Base-by-base conservation (phyloP, 2,113 vertebrate species). In the Leuciscus idus region DNA sequence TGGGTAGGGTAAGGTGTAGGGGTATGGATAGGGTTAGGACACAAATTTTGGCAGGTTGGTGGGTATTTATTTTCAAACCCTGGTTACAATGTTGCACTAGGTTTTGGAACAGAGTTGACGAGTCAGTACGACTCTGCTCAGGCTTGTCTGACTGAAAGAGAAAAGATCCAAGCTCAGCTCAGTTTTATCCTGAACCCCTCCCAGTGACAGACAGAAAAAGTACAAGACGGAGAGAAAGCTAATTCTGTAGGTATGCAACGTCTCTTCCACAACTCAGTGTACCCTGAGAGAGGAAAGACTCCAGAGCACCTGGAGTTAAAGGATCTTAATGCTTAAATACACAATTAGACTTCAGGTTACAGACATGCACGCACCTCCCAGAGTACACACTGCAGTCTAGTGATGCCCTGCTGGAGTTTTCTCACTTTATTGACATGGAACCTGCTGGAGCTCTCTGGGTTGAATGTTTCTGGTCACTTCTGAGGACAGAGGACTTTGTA, bases 191-290 rank as follows among this genome's bases (percentile, higher is more conserved):
- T 86, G 59, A 21, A 68, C 73, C 30, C 39, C 66, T 59, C 72
- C 62, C 66, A 85, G 59, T 30, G 28, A 83, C 46, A 55, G 74
- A 74, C 68, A 39, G 48, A 76, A 36, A 83, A 64, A 89, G 81
- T 15, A 77, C 74, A 62, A 55, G 64, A 61, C 23, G 66, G n/a
- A 36, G 72, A 89, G 33, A 87, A 52, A 82, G 88, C n/a, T 82
- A 87, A 86, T 59, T 79, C 84, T 52, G 82, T 83, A 33, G 87
- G 84, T 80, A 84, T 88, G 74, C 84, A 86, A 61, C 30, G 11
- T 88, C 75, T 64, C 30, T 50, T 78, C 80, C 57, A 80, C 46
- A 86, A 83, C 74, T 68, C 79, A 78, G 55, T 59, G 36, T 61
- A 85, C 57, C 70, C 39, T 36, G 68, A 81, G 61, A 76, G 48